Evolutionary conservation across 2,888 invertebrate species (phyloP).

Genomic region (Heliconius cydno): DNA sequence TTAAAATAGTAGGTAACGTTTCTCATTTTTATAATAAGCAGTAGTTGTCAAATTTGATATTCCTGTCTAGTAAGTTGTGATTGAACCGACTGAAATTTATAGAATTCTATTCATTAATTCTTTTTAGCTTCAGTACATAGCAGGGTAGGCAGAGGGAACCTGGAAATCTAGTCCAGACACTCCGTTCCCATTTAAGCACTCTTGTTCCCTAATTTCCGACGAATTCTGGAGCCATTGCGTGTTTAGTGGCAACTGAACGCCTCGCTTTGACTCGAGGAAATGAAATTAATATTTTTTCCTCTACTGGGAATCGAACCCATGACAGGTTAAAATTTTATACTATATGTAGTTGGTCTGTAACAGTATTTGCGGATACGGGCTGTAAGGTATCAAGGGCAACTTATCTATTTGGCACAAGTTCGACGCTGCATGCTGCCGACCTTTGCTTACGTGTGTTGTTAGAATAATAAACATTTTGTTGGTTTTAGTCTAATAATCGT

Average conservation of each 20-base stretch:
- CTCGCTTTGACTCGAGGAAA: too few species aligned
- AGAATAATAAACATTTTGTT: slow-evolving; percentile 7
- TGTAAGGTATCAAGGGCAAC: slow-evolving; percentile 57
- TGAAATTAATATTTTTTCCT: too few species aligned
- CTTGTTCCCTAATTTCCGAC: too few species aligned
- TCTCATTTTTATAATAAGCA: too few species aligned
- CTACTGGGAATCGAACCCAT: too few species aligned
- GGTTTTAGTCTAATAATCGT: neutral
- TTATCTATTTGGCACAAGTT: slow-evolving; percentile 71
- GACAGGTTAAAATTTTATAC: neutral
- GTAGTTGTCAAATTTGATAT: neutral
- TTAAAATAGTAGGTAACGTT: neutral
- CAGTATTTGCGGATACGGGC: slow-evolving; percentile 38
- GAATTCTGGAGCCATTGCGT: too few species aligned
- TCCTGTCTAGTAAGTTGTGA: neutral
- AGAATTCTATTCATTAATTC: neutral
- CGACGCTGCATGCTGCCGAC: slow-evolving; percentile 51
- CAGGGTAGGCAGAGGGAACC: too few species aligned
- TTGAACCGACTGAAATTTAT: neutral
- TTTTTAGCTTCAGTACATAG: too few species aligned
- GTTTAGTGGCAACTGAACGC: too few species aligned
- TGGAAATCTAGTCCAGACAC: too few species aligned
- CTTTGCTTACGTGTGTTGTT: slow-evolving; percentile 33
- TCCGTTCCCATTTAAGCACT: too few species aligned
- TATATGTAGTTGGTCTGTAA: neutral